Evolutionary conservation across 2,113 vertebrate species (phyloP).

Genomic region (Pionites leucogaster): DNA sequence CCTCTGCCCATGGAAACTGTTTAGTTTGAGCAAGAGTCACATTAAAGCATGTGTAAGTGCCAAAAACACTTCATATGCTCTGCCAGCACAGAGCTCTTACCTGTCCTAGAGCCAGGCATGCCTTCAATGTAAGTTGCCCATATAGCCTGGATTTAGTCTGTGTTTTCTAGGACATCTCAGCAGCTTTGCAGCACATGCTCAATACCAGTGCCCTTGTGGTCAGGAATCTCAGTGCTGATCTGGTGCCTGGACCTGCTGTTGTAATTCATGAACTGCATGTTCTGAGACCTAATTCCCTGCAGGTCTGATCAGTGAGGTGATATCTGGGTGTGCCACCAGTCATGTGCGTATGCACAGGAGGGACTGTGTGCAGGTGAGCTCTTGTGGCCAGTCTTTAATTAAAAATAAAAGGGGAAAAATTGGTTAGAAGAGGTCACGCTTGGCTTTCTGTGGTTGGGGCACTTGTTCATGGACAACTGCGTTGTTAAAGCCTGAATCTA

Average conservation of each 20-base stretch:
- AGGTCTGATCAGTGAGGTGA: not conserved
- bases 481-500: not conserved
- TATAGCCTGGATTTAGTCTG: not conserved
- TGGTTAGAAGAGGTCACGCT: not conserved
- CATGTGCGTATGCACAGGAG: not conserved
- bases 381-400: not conserved
- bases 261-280: not conserved
- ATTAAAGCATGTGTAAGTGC: not conserved
- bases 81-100: not conserved
- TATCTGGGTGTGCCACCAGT: constrained; percentile 1
- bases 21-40: not conserved
- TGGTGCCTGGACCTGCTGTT: not conserved
- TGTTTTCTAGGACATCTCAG: not conserved
- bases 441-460: not conserved
- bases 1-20: not conserved
- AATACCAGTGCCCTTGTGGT: rapidly evolving
- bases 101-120: not conserved
- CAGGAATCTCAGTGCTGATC: not conserved
- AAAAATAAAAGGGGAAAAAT: not conserved
- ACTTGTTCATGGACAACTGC: not conserved
- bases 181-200: not conserved
- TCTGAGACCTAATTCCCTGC: not conserved
- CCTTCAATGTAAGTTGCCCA: rapidly evolving
- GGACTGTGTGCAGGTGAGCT: not conserved
- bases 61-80: not conserved